Percentiles rank a stretch among this genome's conserved stretches.
These are phyloP conservation scores for Orchesella cincta DNA, from an alignment of 1,140 invertebrate genomes.

Conservation along the genomic window DNA sequence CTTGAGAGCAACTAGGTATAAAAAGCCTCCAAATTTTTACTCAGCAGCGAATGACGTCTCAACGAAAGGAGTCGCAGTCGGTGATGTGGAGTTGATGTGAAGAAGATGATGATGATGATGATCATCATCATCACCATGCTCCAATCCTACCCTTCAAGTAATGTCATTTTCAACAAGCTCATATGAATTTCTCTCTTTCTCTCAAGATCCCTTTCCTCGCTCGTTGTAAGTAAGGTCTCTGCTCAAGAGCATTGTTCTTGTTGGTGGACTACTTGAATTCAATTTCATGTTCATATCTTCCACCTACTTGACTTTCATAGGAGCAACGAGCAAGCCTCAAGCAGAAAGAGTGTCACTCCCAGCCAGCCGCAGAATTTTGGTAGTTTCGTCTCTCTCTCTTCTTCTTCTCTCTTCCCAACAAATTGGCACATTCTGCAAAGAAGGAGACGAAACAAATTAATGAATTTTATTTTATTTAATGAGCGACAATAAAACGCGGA, in stretches of 20 bases:
- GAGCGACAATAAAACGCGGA: conserved; percentile 11
- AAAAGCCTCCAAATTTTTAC: too few species aligned
- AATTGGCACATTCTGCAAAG: conserved; percentile 11
- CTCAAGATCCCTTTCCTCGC: neutral
- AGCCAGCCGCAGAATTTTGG: conserved; percentile 22
- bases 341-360: conserved; percentile 14
- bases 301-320: conserved; percentile 22
- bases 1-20: too few species aligned
- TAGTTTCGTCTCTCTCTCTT: neutral
- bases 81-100: too few species aligned
- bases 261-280: too few species aligned
- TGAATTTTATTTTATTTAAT: conserved; percentile 22
- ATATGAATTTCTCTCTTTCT: too few species aligned
- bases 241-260: neutral
- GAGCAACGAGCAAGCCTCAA: conserved; percentile 3
- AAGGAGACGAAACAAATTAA: conserved; percentile 4
- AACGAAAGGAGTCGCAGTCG: too few species aligned
- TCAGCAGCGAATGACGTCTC: too few species aligned
- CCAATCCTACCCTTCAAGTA: too few species aligned
- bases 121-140: too few species aligned
- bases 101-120: too few species aligned
- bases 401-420: neutral
- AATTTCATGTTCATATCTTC: conserved; percentile 26
- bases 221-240: neutral
- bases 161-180: too few species aligned